Base-by-base conservation (phyloP, 2,113 vertebrate species). In the Sciurus niger region DNA sequence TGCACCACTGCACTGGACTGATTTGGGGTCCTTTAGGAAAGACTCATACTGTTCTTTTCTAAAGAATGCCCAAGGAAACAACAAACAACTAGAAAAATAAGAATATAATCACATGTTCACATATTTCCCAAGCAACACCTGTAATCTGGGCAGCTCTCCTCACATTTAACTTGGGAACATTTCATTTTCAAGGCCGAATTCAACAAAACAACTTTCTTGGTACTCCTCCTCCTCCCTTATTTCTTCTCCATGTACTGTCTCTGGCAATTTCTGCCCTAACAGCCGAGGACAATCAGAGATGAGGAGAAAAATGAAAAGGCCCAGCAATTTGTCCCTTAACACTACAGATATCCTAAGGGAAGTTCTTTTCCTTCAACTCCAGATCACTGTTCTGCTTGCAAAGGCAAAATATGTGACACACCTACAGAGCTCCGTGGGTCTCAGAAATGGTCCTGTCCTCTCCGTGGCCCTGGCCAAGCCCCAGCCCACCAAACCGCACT, bases 381-480 rank as follows among this genome's bases (percentile, higher is more conserved):
- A 30, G 37, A 22, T 67, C 0, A 0, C 8, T 2, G 2, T 20
- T 72, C 60, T 86, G 83, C 74, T 92, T 79, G 28, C 65, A n/a
- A 67, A 80, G 40, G 20, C 63, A 48, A 3, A 77, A 8, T 10
- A 8, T 13, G 30, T 40, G n/a, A 9, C 24, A 2, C 4, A 25
- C 20, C 30, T 24, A 3, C 48, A 12, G 2, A 24, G 37, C 28
- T 46, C n/a, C 3, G 16, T 48, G 17, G 0, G 11, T 13, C 22
- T 43, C 10, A 0, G 32, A 28, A 34, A 5, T 16, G 40, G 6
- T 3, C 9, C 32, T 43, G 43, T 30, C 0, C 0, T 60, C n/a
- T 30, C 70, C n/a, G 24, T 34, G 58, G 63, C 20, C 40, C 68
- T 1, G 4, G 30, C 53, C 1, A 1, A 32, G 32, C 9, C 58